A percentile compares a stretch with the other conserved stretches of the same genome.
phyloP scores from a whole-genome alignment of 2,113 vertebrate species.

The Nannospalax galili region DNA sequence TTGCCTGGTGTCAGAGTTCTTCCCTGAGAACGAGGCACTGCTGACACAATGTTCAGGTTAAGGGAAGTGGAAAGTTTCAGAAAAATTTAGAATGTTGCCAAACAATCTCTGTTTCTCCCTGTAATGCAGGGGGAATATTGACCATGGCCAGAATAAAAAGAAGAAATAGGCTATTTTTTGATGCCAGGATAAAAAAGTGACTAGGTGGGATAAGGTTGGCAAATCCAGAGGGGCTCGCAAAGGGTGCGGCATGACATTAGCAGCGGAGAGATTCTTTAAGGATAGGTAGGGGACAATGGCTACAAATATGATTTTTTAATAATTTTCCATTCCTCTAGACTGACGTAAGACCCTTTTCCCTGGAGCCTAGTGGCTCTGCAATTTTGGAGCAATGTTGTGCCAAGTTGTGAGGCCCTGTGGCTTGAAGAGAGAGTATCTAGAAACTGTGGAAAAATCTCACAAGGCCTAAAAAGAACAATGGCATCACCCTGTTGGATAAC shows the following conservation, averaged over 20 bases:
- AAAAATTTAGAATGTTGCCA: neutral
- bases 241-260: neutral
- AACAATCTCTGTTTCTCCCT: neutral
- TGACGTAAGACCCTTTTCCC: neutral
- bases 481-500: neutral
- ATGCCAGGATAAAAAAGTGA: slow-evolving; percentile 4
- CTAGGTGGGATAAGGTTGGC: neutral
- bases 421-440: neutral
- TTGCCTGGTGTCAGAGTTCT: neutral
- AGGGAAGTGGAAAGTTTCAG: neutral
- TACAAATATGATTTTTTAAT: neutral
- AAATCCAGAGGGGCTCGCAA: neutral
- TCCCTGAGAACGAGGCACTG: neutral
- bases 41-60: neutral
- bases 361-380: neutral
- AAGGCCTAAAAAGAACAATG: neutral
- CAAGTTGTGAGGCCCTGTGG: neutral
- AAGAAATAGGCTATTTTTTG: neutral
- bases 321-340: neutral
- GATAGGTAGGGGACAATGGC: neutral
- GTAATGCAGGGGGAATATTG: neutral
- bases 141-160: neutral
- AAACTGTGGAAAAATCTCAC: neutral
- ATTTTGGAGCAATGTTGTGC: neutral
- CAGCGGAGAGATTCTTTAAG: neutral